phyloP scores from a whole-genome alignment of 2,113 vertebrate species.

The Poicephalus gulielmi region DNA sequence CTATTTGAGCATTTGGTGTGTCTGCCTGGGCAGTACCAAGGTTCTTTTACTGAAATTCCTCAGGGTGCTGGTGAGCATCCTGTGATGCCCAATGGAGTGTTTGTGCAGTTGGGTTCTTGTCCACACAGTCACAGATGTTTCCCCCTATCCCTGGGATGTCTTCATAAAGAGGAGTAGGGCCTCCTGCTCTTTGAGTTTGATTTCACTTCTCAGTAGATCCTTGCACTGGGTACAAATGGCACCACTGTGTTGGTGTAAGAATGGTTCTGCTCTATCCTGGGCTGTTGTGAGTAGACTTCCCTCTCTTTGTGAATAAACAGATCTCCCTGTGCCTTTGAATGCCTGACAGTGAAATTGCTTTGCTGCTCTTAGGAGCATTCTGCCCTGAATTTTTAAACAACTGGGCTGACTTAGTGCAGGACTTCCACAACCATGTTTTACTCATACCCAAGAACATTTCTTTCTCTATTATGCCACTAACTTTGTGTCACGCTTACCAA shows the following conservation, averaged over 20 bases:
- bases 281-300: neutral
- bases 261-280: neutral
- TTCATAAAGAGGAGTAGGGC: neutral
- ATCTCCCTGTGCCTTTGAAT: neutral
- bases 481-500: neutral
- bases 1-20: slow-evolving; percentile 18
- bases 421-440: neutral
- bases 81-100: neutral
- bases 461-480: neutral
- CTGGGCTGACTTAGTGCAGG: neutral
- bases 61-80: neutral
- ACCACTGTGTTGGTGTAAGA: neutral
- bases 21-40: slow-evolving; percentile 2
- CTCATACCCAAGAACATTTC: neutral
- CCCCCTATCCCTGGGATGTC: neutral
- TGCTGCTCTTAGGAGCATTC: neutral
- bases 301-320: neutral
- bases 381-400: neutral
- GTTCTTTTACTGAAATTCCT: neutral
- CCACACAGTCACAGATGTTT: neutral
- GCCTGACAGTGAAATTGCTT: neutral
- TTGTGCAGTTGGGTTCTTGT: neutral
- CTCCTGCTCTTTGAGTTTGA: neutral
- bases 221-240: neutral
- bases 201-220: neutral